Percentiles rank a stretch among this genome's conserved stretches.
Conservation (phyloP, 2,888 invertebrate genomes). For the Lepetodrilus schrolli region DNA sequence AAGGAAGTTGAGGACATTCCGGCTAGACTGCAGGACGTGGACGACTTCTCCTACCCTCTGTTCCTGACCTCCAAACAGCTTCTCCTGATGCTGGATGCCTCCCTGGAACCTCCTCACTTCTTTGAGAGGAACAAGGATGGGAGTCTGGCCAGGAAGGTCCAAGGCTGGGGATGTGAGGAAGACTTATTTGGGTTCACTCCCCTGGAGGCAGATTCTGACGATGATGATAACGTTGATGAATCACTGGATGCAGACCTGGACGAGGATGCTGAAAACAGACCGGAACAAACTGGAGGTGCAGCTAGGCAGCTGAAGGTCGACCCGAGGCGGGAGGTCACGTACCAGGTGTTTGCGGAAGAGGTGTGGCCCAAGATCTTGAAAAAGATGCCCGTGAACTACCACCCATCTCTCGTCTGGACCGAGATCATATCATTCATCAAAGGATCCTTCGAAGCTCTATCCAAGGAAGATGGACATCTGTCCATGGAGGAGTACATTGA, state of each 20-base stretch:
- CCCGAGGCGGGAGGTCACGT: constrained; percentile 64
- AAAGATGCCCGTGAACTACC: constrained; percentile 43
- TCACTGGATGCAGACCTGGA: constrained; percentile 40
- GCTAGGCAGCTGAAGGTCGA: constrained; percentile 42
- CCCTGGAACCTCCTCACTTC: constrained; percentile 59
- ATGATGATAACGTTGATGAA: constrained; percentile 42
- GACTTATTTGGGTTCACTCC: constrained; percentile 42
- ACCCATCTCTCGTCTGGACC: constrained; percentile 67
- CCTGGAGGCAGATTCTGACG: constrained; percentile 37
- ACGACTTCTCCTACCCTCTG: constrained; percentile 54
- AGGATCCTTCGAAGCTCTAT: constrained; percentile 62
- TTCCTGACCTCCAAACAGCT: constrained; percentile 66
- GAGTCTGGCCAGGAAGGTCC: constrained; percentile 30
- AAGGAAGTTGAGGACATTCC: constrained; percentile 39
- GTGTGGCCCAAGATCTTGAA: constrained; percentile 59
- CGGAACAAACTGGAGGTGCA: constrained; percentile 12
- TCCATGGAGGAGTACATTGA: constrained; percentile 50
- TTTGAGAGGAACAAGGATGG: constrained; percentile 62
- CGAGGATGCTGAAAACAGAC: constrained; percentile 34
- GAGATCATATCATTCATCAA: constrained; percentile 68
- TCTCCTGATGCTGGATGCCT: constrained; percentile 65
- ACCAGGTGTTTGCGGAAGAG: constrained; percentile 61
- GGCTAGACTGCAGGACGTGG: constrained; percentile 37
- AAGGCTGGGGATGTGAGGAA: constrained; percentile 45
- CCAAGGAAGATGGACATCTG: constrained; percentile 47